Evolutionary conservation across 2,113 vertebrate genomes (phyloP), one percentile per base, ranked within the genome.

Genomic region (Pterocles gutturalis): DNA sequence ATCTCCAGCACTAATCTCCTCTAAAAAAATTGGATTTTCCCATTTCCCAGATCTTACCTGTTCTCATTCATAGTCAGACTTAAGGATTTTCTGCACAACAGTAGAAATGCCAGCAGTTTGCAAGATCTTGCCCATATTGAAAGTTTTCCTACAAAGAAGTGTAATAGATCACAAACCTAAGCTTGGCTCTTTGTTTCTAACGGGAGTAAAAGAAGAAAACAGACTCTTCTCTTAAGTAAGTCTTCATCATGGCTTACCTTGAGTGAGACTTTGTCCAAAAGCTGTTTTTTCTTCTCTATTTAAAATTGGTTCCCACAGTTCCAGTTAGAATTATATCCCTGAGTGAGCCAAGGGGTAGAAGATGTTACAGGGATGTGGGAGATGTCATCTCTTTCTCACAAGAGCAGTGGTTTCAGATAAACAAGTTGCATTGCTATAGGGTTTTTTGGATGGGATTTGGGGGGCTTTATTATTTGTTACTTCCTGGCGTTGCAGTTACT

Each of bases 41-140:
- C 4, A 8, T 72, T 43, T 87, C 77, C 25, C 22, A 3, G 0
- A 14, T 76, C n/a, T 85, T 61, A 58, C 29, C 17, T 0, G 0
- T 79, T 87, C 17, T 89, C 28, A 41, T 61, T 90, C 41, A 36
- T 69, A 73, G 36, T 86, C 41, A 83, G 28, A 48, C 5, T 48
- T 84, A 58, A 54, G 20, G 29, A 22, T 33, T 22, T 34, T 81
- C 54, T 83, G 13, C 48, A n/a, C n/a, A 70, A 20, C 24, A 77
- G 31, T 69, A 65, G n/a, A 86, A 90, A 41, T 36, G 17, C 5
- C 58, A 70, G 22, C 21, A 86, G 13, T 51, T 90, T 80, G n/a
- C 34, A 76, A 18, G 33, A 53, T 88, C 45, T 79, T 92, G 43
- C 34, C 28, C 25, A 28, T 36, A 49, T 46, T 81, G 22, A 29